These are phyloP conservation scores for Acanthis flammea DNA, from an alignment of 2,797 vertebrate species.

Conservation along the genomic window DNA sequence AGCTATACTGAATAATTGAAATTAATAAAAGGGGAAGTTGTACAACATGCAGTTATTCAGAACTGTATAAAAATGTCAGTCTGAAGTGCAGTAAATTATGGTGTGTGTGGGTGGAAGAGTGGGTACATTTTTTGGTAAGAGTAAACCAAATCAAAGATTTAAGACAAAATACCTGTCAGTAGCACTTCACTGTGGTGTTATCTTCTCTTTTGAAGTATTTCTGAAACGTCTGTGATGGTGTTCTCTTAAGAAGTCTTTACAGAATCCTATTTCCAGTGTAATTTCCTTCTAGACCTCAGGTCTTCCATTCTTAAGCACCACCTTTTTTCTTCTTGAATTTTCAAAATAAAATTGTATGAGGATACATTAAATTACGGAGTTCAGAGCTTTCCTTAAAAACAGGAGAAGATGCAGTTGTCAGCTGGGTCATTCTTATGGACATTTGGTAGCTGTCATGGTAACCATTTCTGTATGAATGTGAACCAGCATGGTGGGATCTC, in stretches of 20 bases:
- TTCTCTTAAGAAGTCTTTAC: background rate
- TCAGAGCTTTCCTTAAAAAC: background rate
- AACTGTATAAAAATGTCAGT: background rate
- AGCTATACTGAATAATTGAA: background rate
- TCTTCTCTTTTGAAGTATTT: background rate
- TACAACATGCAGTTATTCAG: background rate
- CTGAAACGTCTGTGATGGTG: background rate
- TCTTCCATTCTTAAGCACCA: background rate
- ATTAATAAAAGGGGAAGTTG: background rate
- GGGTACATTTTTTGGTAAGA: background rate
- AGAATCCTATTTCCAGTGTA: background rate
- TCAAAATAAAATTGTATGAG: background rate
- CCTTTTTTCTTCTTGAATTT: background rate
- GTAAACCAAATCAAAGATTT: background rate
- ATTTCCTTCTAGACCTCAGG: background rate
- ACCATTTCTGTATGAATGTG: background rate
- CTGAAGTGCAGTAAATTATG: background rate
- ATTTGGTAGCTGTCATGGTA: background rate
- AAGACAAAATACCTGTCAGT: background rate
- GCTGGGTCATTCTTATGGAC: background rate
- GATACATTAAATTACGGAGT: background rate
- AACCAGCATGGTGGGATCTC: background rate
- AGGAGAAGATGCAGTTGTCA: background rate
- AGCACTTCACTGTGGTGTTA: background rate
- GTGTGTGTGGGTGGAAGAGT: background rate